Conservation (phyloP, 1,140 invertebrate species). For the Phymastichus coffea region DNA sequence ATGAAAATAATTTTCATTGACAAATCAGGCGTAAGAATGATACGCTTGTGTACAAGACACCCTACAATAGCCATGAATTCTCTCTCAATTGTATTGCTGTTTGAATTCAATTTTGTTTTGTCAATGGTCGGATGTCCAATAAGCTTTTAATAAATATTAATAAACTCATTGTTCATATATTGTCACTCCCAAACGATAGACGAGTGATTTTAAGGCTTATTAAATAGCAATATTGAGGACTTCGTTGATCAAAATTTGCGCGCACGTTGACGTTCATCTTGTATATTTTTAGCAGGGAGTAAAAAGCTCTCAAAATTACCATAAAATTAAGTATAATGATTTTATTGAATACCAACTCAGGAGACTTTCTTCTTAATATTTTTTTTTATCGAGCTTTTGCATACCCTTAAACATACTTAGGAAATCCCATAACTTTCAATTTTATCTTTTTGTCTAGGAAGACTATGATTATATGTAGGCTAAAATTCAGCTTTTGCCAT, state of each 20-base stretch:
- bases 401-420: constrained; percentile 22
- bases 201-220: no score
- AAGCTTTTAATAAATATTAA: no score
- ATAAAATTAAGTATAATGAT: constrained; percentile 23
- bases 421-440: constrained; percentile 25
- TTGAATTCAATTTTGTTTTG: no score
- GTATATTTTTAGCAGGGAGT: background rate
- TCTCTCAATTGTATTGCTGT: no score
- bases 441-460: constrained; percentile 50
- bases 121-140: no score
- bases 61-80: no score
- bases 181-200: no score
- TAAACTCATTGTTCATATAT: no score
- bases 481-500: constrained; percentile 41
- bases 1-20: no score
- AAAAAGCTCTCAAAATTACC: constrained; percentile 11
- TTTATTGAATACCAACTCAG: constrained; percentile 14
- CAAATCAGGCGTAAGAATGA: no score
- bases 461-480: constrained; percentile 57
- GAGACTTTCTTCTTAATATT: background rate
- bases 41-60: no score
- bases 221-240: constrained; percentile 11
- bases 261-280: background rate
- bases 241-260: constrained; percentile 24
- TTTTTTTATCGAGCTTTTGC: constrained; percentile 13